A percentile compares a stretch with the other conserved stretches of the same genome.
These are phyloP conservation scores for Amyelois transitella DNA, from an alignment of 1,140 invertebrate species.

Conservation along the genomic window DNA sequence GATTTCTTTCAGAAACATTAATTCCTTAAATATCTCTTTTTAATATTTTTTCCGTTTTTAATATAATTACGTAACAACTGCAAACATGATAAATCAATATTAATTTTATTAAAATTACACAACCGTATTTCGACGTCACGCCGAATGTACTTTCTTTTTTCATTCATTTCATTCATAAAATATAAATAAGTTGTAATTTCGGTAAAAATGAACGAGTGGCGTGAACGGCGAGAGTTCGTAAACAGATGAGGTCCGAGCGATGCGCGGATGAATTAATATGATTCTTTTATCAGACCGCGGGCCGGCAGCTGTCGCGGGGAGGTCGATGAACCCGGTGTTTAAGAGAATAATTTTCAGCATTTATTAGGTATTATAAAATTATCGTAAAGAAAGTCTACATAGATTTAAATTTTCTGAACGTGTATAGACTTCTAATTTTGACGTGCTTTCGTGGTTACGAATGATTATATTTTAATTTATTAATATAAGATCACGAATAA, in stretches of 20 bases:
- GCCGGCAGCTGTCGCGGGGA: constrained; percentile 30
- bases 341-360: constrained; percentile 12
- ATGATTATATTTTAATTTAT: too few species aligned
- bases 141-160: background rate
- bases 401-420: too few species aligned
- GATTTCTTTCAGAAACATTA: too few species aligned
- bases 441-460: too few species aligned
- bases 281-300: constrained; percentile 46
- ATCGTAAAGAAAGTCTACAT: too few species aligned
- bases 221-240: background rate
- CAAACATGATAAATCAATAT: background rate
- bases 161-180: background rate
- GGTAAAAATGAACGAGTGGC: background rate
- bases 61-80: too few species aligned
- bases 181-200: background rate
- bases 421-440: too few species aligned
- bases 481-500: too few species aligned
- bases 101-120: background rate
- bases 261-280: constrained; percentile 36
- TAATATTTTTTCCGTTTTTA: too few species aligned
- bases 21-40: too few species aligned
- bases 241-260: background rate
- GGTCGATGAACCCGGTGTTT: constrained; percentile 45
- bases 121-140: background rate
- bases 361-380: constrained; percentile 33